Evolutionary conservation across 1,140 invertebrate species (phyloP), one percentile per base, ranked within the genome.

Genomic region (Drosophila sechellia): DNA sequence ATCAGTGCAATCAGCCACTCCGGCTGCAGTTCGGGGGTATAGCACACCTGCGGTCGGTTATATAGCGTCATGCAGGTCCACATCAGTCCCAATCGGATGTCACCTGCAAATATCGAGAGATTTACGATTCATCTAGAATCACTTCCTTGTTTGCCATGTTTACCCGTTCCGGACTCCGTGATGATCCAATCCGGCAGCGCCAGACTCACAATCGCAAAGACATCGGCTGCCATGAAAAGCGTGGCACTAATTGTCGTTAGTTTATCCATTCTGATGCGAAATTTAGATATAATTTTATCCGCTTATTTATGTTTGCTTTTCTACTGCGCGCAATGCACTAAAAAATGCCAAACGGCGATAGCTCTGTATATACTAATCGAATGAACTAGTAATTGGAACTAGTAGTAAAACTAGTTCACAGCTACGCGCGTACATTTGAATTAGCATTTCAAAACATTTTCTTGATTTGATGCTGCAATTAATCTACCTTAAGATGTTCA

Each of bases 161-260:
- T 66, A 91, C 90, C 90, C 93, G 97, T 97, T 79, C 98, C 96
- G 3, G 66, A 70, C 93, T 98, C 97, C 5, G 97, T 98, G 37
- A 98, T 97, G 84, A 99, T 98, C 98, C 98, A 99, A 92, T 98
- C 97, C 40, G 98, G 97, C 95, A 98, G 96, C 5, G 97, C 96
- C 72, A 99, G 94, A 93, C 97, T 98, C 0, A 98, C 95, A 68
- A 98, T 96, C 22, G 98, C 98, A 94, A 98, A 98, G 43, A 98
- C 94, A 94, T 98, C 97, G 39, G 98, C 98, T 34, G 97, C 95
- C 91, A 98, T 94, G 92, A 99, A 99, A 42, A 99, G 93, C 17
- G 97, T 96, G 4, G 97, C 97, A 12, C 98, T 98, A 81, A 98
- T 98, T 69, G 98, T 93, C 11, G 97, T 98, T 79, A 98, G 93